Base-by-base conservation (phyloP, 1,140 invertebrate genomes). In the Lepidostoma basale region DNA sequence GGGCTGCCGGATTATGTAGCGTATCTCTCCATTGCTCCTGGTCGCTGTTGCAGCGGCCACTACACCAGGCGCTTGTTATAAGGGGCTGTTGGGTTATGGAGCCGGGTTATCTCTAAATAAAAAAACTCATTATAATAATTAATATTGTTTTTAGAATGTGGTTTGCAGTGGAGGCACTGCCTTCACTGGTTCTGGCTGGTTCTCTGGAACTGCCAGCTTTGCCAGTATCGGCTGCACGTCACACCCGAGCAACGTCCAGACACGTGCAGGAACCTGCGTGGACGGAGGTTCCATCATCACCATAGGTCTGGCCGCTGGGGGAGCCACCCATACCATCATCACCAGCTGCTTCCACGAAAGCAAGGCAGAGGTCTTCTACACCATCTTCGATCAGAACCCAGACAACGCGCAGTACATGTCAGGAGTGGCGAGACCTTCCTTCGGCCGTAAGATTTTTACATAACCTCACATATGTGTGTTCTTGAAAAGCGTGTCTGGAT, bases 291-390 rank as follows among this genome's bases (percentile, higher is more conserved):
- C 18, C 54, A n/a, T 39, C 14, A 36, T 58, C 28, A 40, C 28
- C 5, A 20, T 58, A 3, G 14, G 30, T 1, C 20, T 58, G 16
- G n/a, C 30, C 16, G 54, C 12, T 9, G 30, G 5, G 1, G 33
- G 30, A 16, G 39, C 20, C 16, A 12, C 28, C 2, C 28, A 58
- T 33, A 58, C 28, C 5, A 3, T 58, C 28, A 16, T 58, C 16
- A 58, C 54, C 2, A 22, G 16, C 9, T 58, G 54, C 18, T 58
- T 58, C 30, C 54, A 58, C 54, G 28, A 39, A 18, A 23, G 1
- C 33, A 36, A 40, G 18, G 54, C 54, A 2, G 54, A 58, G 18
- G 54, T 58, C 3, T 22, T 58, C 14, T 58, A 58, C 20, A 33
- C 39, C 14, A 5, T 12, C 0, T 58, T 39, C 18, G 54, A 58